phyloP scores from a whole-genome alignment of 1,140 invertebrate species.

The Amphibalanus amphitrite region DNA sequence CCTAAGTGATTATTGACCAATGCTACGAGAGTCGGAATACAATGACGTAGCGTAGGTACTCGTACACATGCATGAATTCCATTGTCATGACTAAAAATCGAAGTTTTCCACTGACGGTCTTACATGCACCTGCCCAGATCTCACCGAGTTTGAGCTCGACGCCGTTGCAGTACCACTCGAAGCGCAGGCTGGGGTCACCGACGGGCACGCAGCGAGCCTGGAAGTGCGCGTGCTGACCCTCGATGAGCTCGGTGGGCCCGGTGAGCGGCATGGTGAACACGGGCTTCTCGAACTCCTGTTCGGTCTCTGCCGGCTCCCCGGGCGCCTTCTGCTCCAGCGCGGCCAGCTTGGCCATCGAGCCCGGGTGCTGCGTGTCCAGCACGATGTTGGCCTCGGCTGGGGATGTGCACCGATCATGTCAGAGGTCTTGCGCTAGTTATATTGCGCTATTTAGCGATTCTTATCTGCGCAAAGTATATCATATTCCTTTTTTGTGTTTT shows the following conservation, averaged over 20 bases:
- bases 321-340: conserved; percentile 74
- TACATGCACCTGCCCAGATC: conserved; percentile 24
- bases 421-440: too few species aligned
- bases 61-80: too few species aligned
- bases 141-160: conserved; percentile 72
- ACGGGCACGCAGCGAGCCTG: conserved; percentile 90
- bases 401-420: too few species aligned
- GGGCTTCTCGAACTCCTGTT: conserved; percentile 61
- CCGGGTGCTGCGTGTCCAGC: conserved; percentile 60
- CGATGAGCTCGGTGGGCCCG: conserved; percentile 76
- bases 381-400: too few species aligned
- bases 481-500: too few species aligned
- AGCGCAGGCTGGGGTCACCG: conserved; percentile 70
- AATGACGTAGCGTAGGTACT: too few species aligned
- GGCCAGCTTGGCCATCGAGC: conserved; percentile 76
- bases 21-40: too few species aligned
- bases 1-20: too few species aligned
- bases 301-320: conserved; percentile 45
- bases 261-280: conserved; percentile 78
- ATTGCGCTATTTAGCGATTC: too few species aligned
- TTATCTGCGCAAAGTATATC: too few species aligned
- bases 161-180: conserved; percentile 91
- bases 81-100: too few species aligned
- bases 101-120: too few species aligned
- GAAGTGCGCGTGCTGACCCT: conserved; percentile 87